Evolutionary conservation across 1,140 invertebrate genomes (phyloP).

Genomic region (Meteorus sp.): DNA sequence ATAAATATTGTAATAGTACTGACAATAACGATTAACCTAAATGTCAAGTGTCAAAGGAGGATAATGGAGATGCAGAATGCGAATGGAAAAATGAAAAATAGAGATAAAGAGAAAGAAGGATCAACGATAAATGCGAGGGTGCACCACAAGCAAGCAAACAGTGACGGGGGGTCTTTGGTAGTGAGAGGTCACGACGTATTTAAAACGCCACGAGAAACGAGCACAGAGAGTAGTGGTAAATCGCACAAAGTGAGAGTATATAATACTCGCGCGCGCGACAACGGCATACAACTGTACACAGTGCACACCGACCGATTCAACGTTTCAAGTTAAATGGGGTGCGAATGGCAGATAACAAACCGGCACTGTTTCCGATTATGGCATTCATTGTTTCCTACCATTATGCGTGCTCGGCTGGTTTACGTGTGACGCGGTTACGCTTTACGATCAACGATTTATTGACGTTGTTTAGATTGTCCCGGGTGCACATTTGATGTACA

Average conservation of each 20-base stretch:
- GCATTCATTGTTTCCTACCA: constrained; percentile 62
- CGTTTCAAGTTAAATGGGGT: constrained; percentile 62
- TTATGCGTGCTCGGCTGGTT: constrained; percentile 60
- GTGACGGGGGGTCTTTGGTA: constrained; percentile 30
- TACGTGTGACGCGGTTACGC: constrained; percentile 55
- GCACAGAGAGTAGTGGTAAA: constrained; percentile 13
- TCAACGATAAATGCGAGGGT: constrained; percentile 27
- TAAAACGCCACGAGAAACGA: constrained; percentile 47
- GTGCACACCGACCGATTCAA: constrained; percentile 51
- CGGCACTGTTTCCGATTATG: constrained; percentile 61
- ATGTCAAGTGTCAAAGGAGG: constrained; percentile 32
- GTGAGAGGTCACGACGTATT: constrained; percentile 43
- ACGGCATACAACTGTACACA: neutral
- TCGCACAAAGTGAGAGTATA: neutral
- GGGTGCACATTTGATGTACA: constrained; percentile 11
- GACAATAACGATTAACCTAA: constrained; percentile 49
- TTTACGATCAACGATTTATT: constrained; percentile 60
- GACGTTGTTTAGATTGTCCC: constrained; percentile 39
- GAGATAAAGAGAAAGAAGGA: constrained; percentile 19
- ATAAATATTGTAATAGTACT: too few species aligned
- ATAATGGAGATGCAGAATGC: constrained; percentile 19
- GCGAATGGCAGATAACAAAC: constrained; percentile 62
- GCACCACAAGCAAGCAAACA: too few species aligned
- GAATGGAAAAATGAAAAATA: neutral
- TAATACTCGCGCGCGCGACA: too few species aligned